A percentile compares a stretch with the other conserved stretches of the same genome.
phyloP scores from a whole-genome alignment of 1,140 invertebrate genomes.

The Heterodera carotae region DNA sequence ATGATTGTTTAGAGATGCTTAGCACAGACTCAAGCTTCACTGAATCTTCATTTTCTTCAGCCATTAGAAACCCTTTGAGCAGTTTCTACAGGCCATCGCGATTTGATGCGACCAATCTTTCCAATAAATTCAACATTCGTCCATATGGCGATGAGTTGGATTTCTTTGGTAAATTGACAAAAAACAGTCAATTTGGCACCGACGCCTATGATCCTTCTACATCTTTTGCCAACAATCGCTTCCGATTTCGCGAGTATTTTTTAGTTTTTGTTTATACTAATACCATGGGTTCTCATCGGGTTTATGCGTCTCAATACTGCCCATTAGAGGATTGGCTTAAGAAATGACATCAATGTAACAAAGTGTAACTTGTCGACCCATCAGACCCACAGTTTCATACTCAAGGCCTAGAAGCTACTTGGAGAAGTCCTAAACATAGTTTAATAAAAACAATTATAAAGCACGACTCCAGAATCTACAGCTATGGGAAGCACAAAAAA shows the following conservation, averaged over 20 bases:
- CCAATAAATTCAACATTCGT: not conserved
- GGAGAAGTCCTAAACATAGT: too few relatives aligned
- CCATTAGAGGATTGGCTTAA: too few relatives aligned
- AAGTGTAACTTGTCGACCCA: too few relatives aligned
- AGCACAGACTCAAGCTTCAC: not conserved
- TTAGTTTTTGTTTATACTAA: too few relatives aligned
- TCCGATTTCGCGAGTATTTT: not conserved
- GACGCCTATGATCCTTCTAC: not conserved
- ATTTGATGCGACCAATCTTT: not conserved
- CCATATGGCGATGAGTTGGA: not conserved
- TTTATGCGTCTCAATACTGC: too few relatives aligned
- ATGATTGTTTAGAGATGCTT: not conserved
- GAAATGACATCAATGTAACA: too few relatives aligned
- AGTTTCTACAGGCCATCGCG: not conserved
- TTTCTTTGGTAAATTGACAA: slow-evolving; percentile 16
- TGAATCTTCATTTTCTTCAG: not conserved
- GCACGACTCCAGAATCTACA: too few relatives aligned
- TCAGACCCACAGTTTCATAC: too few relatives aligned
- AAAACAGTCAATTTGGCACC: not conserved
- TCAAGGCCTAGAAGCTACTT: too few relatives aligned
- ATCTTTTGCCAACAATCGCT: not conserved
- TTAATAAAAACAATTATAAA: too few relatives aligned
- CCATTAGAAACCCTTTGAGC: not conserved
- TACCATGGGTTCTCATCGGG: too few relatives aligned
- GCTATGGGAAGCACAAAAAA: too few relatives aligned